Evolutionary conservation across 2,888 invertebrate species (phyloP), one percentile per base, ranked within the genome.

Genomic region (Aproaerema taeniolella): DNA sequence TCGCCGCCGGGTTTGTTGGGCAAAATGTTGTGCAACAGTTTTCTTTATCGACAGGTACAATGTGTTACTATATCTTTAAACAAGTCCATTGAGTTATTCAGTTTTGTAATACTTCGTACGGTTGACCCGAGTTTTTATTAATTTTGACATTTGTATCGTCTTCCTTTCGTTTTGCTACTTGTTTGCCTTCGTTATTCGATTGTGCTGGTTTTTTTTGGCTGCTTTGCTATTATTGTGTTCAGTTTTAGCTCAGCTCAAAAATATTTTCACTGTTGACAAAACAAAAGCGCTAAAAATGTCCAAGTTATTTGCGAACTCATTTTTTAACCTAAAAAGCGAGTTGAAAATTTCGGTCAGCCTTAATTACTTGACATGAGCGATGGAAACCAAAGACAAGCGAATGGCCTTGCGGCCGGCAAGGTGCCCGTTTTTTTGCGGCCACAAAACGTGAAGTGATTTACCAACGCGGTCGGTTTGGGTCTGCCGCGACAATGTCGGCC

Each of bases 391-490:
- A 71, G 68, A 67, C 72, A 72, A 67, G 65, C 48, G n/a, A n/a
- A 55, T 55, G 78, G 59, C 81, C 81, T 80, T 72, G 81, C 55
- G 42, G 50, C 2, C 49, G 40, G 67, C 79, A 68, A 78, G 75
- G 75, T 76, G 79, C 71, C 64, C 71, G 68, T 64, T 76, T 76
- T 78, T 78, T 78, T 80, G 79, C 76, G 78, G 79, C 76, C 73
- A 68, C 47, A 66, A 65, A 73, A 75, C 73, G 74, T 73, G 70
- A 51, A 68, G 58, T 65, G 73, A 70, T 77, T 75, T 62, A 72
- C 70, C 60, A 71, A 74, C 65, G 51, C 2, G 13, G 16, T 54
- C 53, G 59, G 50, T 43, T 54, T 61, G 61, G 64, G 61, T 67
- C 63, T 65, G 70, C 61, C 68, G 59, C 53, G 54, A 69, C 63